A percentile compares a stretch with the other conserved stretches of the same genome.
phyloP scores from a whole-genome alignment of 2,888 invertebrate species.

The Steinernema hermaphroditum region DNA sequence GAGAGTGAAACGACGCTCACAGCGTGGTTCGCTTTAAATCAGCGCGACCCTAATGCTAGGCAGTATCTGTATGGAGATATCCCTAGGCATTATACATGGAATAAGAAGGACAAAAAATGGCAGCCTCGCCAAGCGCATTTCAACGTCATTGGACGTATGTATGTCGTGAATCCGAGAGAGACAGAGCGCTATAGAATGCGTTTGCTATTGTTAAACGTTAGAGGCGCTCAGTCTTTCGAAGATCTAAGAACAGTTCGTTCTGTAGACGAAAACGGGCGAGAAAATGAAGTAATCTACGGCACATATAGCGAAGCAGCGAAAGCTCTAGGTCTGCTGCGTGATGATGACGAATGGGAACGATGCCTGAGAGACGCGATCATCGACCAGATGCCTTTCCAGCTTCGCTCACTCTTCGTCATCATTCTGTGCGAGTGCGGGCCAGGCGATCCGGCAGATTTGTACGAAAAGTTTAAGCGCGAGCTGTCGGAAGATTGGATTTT shows the following conservation, averaged over 20 bases:
- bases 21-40: conserved; percentile 43
- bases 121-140: neutral
- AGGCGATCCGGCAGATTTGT: no score
- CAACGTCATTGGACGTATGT: conserved; percentile 41
- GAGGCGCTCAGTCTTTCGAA: conserved; percentile 47
- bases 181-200: conserved; percentile 38
- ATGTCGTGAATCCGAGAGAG: conserved; percentile 36
- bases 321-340: conserved; percentile 35
- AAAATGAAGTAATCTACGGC: neutral
- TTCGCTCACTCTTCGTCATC: conserved; percentile 38
- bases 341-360: conserved; percentile 34
- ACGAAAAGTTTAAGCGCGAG: no score
- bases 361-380: conserved; percentile 34
- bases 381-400: conserved; percentile 29
- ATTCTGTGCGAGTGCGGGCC: conserved; percentile 39
- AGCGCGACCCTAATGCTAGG: conserved; percentile 24
- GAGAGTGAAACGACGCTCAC: conserved; percentile 33
- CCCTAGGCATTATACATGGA: conserved; percentile 38
- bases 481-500: no score
- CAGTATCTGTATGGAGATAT: conserved; percentile 33
- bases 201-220: conserved; percentile 36
- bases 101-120: conserved; percentile 28
- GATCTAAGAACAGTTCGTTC: conserved; percentile 52
- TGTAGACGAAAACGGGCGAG: neutral
- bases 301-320: conserved; percentile 38